Base-by-base conservation (phyloP, 2,888 invertebrate genomes). In the Nezara viridula region DNA sequence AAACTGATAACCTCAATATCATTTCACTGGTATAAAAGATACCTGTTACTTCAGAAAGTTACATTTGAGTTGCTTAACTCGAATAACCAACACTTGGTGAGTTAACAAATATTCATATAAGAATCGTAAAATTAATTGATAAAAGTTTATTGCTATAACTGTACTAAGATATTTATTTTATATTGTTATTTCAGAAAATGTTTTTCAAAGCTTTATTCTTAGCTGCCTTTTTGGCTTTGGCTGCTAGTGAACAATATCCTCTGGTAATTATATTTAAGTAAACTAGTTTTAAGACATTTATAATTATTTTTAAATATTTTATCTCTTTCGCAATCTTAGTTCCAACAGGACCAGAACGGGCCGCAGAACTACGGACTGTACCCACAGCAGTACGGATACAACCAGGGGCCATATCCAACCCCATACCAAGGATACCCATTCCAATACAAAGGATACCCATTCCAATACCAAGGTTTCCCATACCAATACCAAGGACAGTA, bases 171-270 rank as follows among this genome's bases (percentile, higher is more conserved):
- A 44, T 44, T 44, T 44, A 7, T 60, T 19, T 73, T 27, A 16
- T 21, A 77, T 10, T 24, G 3, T 27, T 27, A 2, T 73, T 73
- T 73, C 66, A 73, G 66, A 81, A 81, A 81, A 81, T 81, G 81
- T 24, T 81, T n/a, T 81, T 81, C n/a, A 81, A 81, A 81, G n/a
- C 81, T 14, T 24, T 44, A 12, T 47, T 81, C 9, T 9, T 81
- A 12, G 81, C 81, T 24, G 44, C 81, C 81, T 81, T 81, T 44
- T 27, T 81, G 40, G 81, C 81, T 44, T 81, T 81, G 44, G 81
- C 44, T 27, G 81, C 81, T 3, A 14, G n/a, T 81, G 81, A 81
- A 81, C 44, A 40, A 44, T 81, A 14, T 47, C 40, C 40, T 24
- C 44, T 44, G 81, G 81, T 81, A 81, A n/a, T 9, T 40, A 81